Base-by-base conservation (phyloP, 1,140 invertebrate genomes). In the Drosophila carrolli region DNA sequence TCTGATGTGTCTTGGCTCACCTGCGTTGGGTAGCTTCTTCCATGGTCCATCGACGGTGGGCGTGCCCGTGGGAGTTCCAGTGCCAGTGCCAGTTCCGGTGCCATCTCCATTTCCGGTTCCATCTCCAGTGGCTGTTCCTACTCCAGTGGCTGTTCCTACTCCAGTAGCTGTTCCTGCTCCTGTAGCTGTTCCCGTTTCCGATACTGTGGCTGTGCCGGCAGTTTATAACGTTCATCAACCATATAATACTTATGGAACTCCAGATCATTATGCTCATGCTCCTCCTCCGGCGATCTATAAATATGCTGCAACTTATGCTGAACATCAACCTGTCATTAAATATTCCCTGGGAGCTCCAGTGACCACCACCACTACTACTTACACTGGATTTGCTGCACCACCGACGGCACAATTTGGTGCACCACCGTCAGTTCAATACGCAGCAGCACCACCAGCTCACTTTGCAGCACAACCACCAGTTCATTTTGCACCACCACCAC, bases 341-440 rank as follows among this genome's bases (percentile, higher is more conserved):
- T 84, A 84, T 51, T 78, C 80, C 11, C 27, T 89, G 13, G 84
- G 84, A 5, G 14, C 85, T 10, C 84, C 84, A 2, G 77, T 89
- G 4, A 89, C 84, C 29, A 89, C 84, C 4, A 89, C 84, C 4
- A 89, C 85, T 8, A 89, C 84, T 2, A 89, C 84, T 0, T 89
- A 89, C 40, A 11, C 73, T 0, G 80, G 85, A 13, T 83, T 81
- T 40, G 77, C 79, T 32, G 68, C 78, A 29, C 37, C 79, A 4
- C 23, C 67, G 23, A 11, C 67, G n/a, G 41, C 67, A 4, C 66
- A 67, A 5, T 76, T 50, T 62, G 63, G 57, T 1, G 43, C 75
- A 48, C 47, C 68, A 43, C 29, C 55, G 7, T 41, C 51, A 1
- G 66, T 62, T 6, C 56, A 75, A 4, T 75, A 46, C 14, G 53